Percentiles rank a stretch among this genome's conserved stretches.
Evolutionary conservation across 1,140 invertebrate species (phyloP).

Genomic region (Mesaphorura yosii): DNA sequence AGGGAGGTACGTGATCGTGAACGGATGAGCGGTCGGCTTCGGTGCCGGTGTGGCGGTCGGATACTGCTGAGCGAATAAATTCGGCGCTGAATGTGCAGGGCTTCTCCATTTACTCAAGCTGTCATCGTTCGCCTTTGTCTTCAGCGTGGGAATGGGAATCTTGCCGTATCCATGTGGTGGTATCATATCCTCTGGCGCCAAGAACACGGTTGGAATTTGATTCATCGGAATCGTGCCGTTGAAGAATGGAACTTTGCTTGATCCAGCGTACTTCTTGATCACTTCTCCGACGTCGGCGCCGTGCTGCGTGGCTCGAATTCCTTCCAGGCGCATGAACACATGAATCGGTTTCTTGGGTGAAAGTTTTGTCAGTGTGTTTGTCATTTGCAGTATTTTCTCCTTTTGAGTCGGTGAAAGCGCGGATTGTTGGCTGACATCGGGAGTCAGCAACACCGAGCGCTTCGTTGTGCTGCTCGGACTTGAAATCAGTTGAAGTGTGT

Average conservation of each 20-base stretch:
- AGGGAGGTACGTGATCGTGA: too few species aligned
- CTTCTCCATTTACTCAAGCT: not conserved
- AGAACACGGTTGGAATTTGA: constrained; percentile 26
- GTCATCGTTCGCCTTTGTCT: constrained; percentile 6
- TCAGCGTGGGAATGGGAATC: constrained; percentile 29
- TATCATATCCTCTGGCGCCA: constrained; percentile 27
- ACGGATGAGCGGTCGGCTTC: too few species aligned
- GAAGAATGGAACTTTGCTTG: constrained; percentile 30
- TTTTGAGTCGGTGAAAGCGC: constrained; percentile 8
- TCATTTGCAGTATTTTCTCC: constrained; percentile 19
- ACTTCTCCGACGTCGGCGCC: constrained; percentile 29
- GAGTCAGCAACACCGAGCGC: not conserved
- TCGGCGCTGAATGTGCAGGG: too few species aligned
- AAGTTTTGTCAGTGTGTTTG: constrained; percentile 28
- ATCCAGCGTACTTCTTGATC: constrained; percentile 30
- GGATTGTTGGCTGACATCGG: not conserved
- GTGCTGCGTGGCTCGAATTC: constrained; percentile 15
- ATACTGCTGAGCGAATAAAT: too few species aligned
- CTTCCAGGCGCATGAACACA: constrained; percentile 29
- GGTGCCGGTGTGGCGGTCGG: not conserved
- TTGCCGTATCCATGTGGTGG: constrained; percentile 27
- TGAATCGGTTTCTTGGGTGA: constrained; percentile 30
- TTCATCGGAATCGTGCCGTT: constrained; percentile 26
- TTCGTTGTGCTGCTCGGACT: not conserved
- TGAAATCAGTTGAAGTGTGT: not conserved